These are phyloP conservation scores for Galeopsomyia nigrocyanea DNA, from an alignment of 2,888 invertebrate genomes.

Conservation along the genomic window DNA sequence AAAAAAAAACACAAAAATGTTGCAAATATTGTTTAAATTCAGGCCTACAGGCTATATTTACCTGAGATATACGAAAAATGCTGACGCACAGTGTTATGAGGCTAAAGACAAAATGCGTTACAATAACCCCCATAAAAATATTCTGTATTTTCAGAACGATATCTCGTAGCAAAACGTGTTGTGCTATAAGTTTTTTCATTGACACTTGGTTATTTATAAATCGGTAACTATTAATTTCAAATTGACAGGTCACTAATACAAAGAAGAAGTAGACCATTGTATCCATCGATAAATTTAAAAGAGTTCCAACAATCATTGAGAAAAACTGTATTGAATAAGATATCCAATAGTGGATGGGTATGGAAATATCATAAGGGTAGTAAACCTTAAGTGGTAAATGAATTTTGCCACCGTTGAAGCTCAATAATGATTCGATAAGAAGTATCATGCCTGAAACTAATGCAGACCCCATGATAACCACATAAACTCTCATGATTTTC, in stretches of 20 bases:
- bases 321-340: slow-evolving; percentile 18
- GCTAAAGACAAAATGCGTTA: slow-evolving; percentile 27
- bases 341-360: neutral
- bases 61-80: slow-evolving; percentile 34
- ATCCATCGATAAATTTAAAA: slow-evolving; percentile 29
- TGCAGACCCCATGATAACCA: neutral
- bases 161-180: slow-evolving; percentile 21
- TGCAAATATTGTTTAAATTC: no score
- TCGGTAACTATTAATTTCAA: slow-evolving; percentile 17
- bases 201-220: neutral
- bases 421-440: neutral
- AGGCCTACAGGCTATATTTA: no score
- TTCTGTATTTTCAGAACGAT: slow-evolving; percentile 15
- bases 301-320: slow-evolving; percentile 5
- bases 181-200: slow-evolving; percentile 9
- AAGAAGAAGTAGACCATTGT: slow-evolving; percentile 32
- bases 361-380: neutral
- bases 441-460: neutral
- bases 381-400: slow-evolving; percentile 5
- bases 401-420: neutral
- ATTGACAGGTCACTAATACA: slow-evolving; percentile 24
- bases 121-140: slow-evolving; percentile 16
- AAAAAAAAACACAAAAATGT: no score
- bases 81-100: slow-evolving; percentile 27
- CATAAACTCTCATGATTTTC: slow-evolving; percentile 1